Evolutionary conservation across 2,797 vertebrate species (phyloP).

Genomic region (Serranus cabrilla): DNA sequence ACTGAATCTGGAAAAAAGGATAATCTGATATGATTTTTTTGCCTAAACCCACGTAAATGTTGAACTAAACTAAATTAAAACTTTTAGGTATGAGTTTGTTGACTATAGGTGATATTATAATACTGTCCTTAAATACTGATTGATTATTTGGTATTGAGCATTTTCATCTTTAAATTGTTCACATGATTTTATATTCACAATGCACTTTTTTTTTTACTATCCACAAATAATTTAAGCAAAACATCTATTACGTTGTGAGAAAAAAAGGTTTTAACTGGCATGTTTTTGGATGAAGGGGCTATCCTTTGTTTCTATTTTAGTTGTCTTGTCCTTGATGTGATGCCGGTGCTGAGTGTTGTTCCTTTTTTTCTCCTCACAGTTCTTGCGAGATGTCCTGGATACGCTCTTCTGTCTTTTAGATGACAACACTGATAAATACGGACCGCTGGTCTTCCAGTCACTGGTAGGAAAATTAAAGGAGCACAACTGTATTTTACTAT

Average conservation of each 20-base stretch:
- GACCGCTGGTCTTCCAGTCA: constrained; percentile 97
- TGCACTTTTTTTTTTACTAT: not conserved
- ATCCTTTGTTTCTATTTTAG: constrained; percentile 69
- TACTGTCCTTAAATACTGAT: not conserved
- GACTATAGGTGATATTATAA: not conserved
- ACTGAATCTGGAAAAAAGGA: too few relatives aligned
- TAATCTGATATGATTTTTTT: too few relatives aligned
- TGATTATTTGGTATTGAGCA: not conserved
- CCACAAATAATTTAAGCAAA: not conserved
- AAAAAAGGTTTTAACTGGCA: constrained; percentile 20
- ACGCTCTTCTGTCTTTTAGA: constrained; percentile 98
- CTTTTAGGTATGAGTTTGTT: not conserved
- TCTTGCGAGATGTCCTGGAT: constrained; percentile 98
- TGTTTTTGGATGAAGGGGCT: constrained; percentile 40
- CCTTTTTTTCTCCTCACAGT: constrained; percentile 83
- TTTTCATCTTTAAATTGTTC: not conserved
- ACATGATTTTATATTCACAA: not conserved
- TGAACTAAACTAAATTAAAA: too few relatives aligned
- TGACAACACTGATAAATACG: constrained; percentile 99
- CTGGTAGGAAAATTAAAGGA: constrained; percentile 88
- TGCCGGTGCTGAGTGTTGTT: constrained; percentile 41
- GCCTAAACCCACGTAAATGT: too few relatives aligned
- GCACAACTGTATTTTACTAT: not conserved
- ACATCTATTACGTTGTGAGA: not conserved
- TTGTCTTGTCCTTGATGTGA: constrained; percentile 45